Base-by-base conservation (phyloP, 2,797 vertebrate species). In the Picus viridis region DNA sequence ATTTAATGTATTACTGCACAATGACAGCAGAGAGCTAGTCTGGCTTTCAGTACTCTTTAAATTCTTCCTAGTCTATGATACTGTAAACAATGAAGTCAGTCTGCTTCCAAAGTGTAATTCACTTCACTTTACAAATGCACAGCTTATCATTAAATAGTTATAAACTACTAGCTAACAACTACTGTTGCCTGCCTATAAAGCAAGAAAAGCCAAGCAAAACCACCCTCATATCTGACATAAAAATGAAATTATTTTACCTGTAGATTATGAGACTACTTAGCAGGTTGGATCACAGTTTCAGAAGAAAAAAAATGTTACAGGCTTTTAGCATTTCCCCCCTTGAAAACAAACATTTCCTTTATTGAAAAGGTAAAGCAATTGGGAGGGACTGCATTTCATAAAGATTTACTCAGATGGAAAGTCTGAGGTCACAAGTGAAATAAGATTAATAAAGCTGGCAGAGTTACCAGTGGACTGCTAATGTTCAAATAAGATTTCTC, bases 361-460 rank as follows among this genome's bases (percentile, higher is more conserved):
- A 96, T 62, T 92, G 86, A 76, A 94, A 94, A 53, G 73, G 95
- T 82, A 94, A 75, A 81, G 88, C 1, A 6, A 95, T 10, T 79
- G 86, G 75, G 96, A 95, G 51, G 68, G 83, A 68, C 88, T 83
- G 81, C 29, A 86, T 45, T 94, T 96, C 91, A 94, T 85, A 86
- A 94, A 86, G 79, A 96, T 91, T 96, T 96, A 96, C 89, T 93
- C 89, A 78, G 71, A 94, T 83, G 90, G 89, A 95, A 96, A 97
- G 73, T 96, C 93, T 96, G 95, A 97, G 94, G 96, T 97, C 94
- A 97, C 59, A 90, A 93, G 89, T 93, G 88, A 97, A 97, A 95
- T 95, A 91, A 94, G 96, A 97, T 96, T 90, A 97, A 89, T 86
- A 93, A 97, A 56, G 62, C 81, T 94, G 90, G 96, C 86, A 89